Conservation (phyloP, 1,140 invertebrate genomes). For the Nymphalis io region DNA sequence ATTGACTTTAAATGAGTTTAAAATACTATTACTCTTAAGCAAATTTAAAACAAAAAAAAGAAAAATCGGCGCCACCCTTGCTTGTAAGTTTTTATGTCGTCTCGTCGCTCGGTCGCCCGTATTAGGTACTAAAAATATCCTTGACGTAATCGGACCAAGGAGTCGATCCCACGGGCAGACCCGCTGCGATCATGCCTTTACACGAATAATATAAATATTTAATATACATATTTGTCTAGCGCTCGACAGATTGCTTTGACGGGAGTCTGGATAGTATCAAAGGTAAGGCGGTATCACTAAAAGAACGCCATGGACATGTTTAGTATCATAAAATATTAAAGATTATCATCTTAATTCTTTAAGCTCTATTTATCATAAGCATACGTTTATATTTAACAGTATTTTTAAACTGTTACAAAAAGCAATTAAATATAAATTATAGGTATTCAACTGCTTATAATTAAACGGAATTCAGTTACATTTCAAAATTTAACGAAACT, state of each 20-base stretch:
- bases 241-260: slow-evolving; percentile 51
- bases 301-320: slow-evolving; percentile 16
- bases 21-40: too few species aligned
- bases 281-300: slow-evolving; percentile 19
- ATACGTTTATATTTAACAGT: too few species aligned
- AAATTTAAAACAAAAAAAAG: slow-evolving; percentile 9
- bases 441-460: too few species aligned
- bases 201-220: slow-evolving; percentile 75
- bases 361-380: neutral
- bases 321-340: slow-evolving; percentile 1
- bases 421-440: too few species aligned
- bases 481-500: too few species aligned
- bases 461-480: too few species aligned
- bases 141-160: slow-evolving; percentile 66
- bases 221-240: slow-evolving; percentile 64
- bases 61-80: slow-evolving; percentile 57
- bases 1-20: too few species aligned
- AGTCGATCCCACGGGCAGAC: slow-evolving; percentile 64
- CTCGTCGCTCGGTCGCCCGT: slow-evolving; percentile 58
- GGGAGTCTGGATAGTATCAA: slow-evolving; percentile 62
- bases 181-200: slow-evolving; percentile 51
- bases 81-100: slow-evolving; percentile 66
- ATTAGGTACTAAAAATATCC: slow-evolving; percentile 69
- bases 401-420: too few species aligned
- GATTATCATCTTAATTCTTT: neutral